Conservation (phyloP, 2,797 vertebrate genomes). For the Sebastes baramenuke region DNA sequence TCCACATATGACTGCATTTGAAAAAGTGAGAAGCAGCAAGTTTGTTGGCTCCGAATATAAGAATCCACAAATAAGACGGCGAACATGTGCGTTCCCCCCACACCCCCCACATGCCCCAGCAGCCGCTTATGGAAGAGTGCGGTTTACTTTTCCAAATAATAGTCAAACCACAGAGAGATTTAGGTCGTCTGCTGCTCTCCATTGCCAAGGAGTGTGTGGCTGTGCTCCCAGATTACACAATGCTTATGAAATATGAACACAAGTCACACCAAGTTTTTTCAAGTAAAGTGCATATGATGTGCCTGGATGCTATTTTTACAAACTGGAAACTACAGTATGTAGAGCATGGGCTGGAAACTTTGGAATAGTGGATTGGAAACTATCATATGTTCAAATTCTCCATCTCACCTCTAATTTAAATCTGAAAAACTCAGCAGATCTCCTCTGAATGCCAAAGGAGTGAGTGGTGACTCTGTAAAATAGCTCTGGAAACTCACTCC, state of each 20-base stretch:
- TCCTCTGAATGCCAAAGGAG: conserved; percentile 54
- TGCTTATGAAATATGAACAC: conserved; percentile 62
- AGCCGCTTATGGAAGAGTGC: conserved; percentile 59
- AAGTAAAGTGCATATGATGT: conserved; percentile 28
- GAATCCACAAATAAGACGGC: conserved; percentile 60
- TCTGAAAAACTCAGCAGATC: conserved; percentile 52
- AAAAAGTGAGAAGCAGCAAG: conserved; percentile 36
- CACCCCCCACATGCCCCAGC: background rate
- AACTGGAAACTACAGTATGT: conserved; percentile 34
- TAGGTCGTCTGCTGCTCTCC: conserved; percentile 57
- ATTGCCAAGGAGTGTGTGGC: conserved; percentile 62
- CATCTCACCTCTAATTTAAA: conserved; percentile 73
- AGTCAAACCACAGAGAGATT: conserved; percentile 69
- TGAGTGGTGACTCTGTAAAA: conserved; percentile 49
- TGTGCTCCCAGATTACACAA: conserved; percentile 69
- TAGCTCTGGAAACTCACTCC: conserved; percentile 76
- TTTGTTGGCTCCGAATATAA: conserved; percentile 54
- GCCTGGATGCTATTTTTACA: conserved; percentile 42
- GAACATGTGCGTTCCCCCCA: conserved; percentile 34
- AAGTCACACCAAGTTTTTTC: conserved; percentile 34
- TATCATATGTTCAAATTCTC: conserved; percentile 55
- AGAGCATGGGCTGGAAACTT: conserved; percentile 57
- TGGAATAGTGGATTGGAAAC: conserved; percentile 48
- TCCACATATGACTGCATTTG: conserved; percentile 37
- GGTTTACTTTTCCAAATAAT: conserved; percentile 71